Evolutionary conservation across 2,113 vertebrate species (phyloP).

Genomic region (Coreoperca whiteheadi): DNA sequence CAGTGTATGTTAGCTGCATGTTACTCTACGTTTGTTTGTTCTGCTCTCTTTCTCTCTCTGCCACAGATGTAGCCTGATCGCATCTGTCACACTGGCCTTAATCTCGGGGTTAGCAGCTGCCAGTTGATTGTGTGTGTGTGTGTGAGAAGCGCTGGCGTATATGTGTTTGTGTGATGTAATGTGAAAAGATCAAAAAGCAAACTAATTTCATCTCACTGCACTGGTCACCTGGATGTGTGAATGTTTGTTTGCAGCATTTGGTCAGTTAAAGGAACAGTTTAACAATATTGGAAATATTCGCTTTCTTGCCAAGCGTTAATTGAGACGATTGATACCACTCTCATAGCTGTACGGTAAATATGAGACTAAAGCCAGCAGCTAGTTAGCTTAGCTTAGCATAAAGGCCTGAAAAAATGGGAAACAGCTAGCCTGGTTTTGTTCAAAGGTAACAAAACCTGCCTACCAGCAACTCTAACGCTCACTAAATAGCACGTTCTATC

Average conservation of each 20-base stretch:
- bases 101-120: constrained; percentile 79
- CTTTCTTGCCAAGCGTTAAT: not conserved
- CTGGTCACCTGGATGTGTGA: constrained; percentile 43
- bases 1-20: constrained; percentile 44
- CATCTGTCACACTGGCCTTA: constrained; percentile 79
- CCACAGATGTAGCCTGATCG: constrained; percentile 78
- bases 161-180: constrained; percentile 34
- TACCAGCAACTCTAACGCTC: not conserved
- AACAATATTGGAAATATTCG: not conserved
- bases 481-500: not conserved
- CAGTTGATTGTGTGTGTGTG: constrained; percentile 37
- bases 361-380: not conserved
- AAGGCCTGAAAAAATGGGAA: not conserved
- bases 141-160: not conserved
- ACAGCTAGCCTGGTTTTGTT: not conserved
- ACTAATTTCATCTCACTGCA: constrained; percentile 34
- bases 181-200: constrained; percentile 57
- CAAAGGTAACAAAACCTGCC: not conserved
- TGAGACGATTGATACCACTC: not conserved
- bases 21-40: constrained; percentile 66
- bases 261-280: constrained; percentile 21
- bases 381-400: not conserved
- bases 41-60: constrained; percentile 69
- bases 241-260: constrained; percentile 29
- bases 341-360: not conserved